These are phyloP conservation scores for Drosophila sproati DNA, from an alignment of 1,140 invertebrate genomes.

Conservation along the genomic window DNA sequence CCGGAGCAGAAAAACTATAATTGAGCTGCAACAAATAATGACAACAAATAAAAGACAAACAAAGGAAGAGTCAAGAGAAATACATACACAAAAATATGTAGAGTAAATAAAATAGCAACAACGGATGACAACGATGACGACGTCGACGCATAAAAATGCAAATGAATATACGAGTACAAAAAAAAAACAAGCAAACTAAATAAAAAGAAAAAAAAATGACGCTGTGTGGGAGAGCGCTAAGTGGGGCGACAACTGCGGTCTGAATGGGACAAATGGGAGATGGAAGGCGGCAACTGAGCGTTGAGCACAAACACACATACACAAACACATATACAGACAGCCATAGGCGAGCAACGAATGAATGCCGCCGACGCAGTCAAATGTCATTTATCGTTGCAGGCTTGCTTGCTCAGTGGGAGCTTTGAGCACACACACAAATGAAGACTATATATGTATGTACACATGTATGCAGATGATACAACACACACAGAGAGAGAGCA, in stretches of 20 bases:
- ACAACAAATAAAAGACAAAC: slow-evolving; percentile 15
- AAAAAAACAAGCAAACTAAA: slow-evolving; percentile 6
- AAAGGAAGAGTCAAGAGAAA: slow-evolving; percentile 11
- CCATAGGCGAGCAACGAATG: neutral
- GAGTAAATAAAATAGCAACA: slow-evolving; percentile 51
- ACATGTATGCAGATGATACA: slow-evolving; percentile 9
- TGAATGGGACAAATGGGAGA: slow-evolving; percentile 43
- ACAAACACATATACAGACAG: neutral
- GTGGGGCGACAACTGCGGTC: slow-evolving; percentile 42
- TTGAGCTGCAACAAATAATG: slow-evolving; percentile 35
- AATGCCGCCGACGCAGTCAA: slow-evolving; percentile 43
- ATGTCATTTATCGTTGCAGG: slow-evolving; percentile 57
- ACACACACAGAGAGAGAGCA: slow-evolving; percentile 24
- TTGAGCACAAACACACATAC: slow-evolving; percentile 4
- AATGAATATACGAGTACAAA: slow-evolving; percentile 49
- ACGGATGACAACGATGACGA: slow-evolving; percentile 23
- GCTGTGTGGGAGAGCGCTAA: slow-evolving; percentile 49
- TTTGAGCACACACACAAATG: slow-evolving; percentile 23
- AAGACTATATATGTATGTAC: neutral
- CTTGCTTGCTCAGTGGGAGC: slow-evolving; percentile 22
- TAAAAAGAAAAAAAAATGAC: slow-evolving; percentile 8
- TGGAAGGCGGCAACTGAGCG: slow-evolving; percentile 13
- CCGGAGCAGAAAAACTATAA: neutral
- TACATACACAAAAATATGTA: slow-evolving; percentile 37
- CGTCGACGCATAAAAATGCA: slow-evolving; percentile 63